A percentile compares a stretch with the other conserved stretches of the same genome.
phyloP scores from a whole-genome alignment of 2,113 vertebrate species.

The Merops nubicus region DNA sequence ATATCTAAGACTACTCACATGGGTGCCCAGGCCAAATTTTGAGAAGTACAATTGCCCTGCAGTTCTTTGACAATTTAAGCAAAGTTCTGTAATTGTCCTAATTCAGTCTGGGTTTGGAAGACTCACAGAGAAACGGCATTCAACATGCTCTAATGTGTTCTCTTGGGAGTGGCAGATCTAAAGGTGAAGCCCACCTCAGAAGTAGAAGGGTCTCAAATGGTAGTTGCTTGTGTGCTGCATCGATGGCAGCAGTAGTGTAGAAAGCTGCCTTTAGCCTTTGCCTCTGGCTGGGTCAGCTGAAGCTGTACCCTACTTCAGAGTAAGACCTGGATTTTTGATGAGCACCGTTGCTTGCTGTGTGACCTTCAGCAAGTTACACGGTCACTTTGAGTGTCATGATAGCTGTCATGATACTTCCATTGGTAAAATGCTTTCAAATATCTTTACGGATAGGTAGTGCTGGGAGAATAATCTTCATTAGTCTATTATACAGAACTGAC shows the following conservation, averaged over 20 bases:
- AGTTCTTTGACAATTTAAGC: neutral
- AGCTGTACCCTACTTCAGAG: neutral
- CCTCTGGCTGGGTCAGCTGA: neutral
- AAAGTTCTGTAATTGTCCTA: neutral
- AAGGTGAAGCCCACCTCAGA: neutral
- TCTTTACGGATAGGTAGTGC: neutral
- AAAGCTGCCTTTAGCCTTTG: neutral
- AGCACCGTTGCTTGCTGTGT: neutral
- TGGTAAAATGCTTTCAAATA: neutral
- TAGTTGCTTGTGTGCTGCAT: neutral
- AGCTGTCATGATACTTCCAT: neutral
- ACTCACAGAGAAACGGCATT: neutral
- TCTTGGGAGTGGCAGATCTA: neutral
- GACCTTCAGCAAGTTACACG: neutral
- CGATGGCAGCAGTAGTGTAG: neutral
- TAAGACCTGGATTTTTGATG: neutral
- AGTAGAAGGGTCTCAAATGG: neutral
- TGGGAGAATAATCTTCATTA: neutral
- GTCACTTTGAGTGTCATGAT: neutral
- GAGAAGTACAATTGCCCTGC: constrained; percentile 17
- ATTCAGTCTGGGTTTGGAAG: neutral
- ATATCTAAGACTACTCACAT: constrained; percentile 9
- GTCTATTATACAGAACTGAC: neutral
- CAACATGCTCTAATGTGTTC: neutral
- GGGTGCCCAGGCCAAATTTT: constrained; percentile 11